phyloP scores from a whole-genome alignment of 2,113 vertebrate genomes.

The Pungitius pungitius region DNA sequence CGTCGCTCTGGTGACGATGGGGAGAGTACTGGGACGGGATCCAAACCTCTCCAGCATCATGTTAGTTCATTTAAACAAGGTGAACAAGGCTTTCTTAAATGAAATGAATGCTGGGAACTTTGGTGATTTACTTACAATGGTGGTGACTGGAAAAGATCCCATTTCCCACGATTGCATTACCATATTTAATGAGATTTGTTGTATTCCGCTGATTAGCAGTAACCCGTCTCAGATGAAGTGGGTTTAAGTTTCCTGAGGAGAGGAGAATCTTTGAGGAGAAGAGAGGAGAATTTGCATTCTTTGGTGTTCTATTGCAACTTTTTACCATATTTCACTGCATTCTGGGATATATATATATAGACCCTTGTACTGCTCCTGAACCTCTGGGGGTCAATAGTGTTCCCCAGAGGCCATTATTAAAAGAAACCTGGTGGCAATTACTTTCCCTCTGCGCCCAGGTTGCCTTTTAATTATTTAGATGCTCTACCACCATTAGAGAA shows the following conservation, averaged over 20 bases:
- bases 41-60: slow-evolving; percentile 5
- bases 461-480: neutral
- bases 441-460: neutral
- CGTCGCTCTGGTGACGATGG: neutral
- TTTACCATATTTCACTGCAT: neutral
- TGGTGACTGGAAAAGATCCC: slow-evolving; percentile 32
- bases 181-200: slow-evolving; percentile 53
- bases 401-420: slow-evolving; percentile 15
- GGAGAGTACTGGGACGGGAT: slow-evolving; percentile 12
- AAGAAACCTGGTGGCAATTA: slow-evolving; percentile 5
- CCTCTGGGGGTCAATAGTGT: slow-evolving; percentile 1
- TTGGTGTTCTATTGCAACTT: neutral
- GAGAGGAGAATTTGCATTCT: slow-evolving; percentile 3
- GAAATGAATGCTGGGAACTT: slow-evolving; percentile 34
- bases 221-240: slow-evolving; percentile 38
- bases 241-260: slow-evolving; percentile 23
- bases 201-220: slow-evolving; percentile 46
- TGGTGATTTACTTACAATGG: slow-evolving; percentile 43
- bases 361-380: neutral
- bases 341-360: neutral
- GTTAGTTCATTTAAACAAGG: slow-evolving; percentile 27
- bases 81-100: slow-evolving; percentile 22
- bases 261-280: slow-evolving; percentile 51
- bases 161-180: slow-evolving; percentile 48
- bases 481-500: neutral